Conservation (phyloP, 2,888 invertebrate species). For the Augiades crinisus region DNA sequence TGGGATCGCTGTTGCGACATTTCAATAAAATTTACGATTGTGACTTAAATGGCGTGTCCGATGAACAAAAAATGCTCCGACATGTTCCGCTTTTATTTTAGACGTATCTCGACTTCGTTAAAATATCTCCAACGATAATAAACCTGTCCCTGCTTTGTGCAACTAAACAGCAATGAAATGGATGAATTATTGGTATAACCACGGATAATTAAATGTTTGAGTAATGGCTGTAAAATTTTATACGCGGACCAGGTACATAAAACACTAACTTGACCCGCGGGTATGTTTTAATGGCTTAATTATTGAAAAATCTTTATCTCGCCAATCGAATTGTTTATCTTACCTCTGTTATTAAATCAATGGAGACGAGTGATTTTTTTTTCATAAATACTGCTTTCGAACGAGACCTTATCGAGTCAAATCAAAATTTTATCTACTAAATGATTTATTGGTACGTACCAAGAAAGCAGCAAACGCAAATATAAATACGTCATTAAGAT, state of each 20-base stretch:
- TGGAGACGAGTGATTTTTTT: constrained; percentile 11
- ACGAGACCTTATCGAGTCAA: constrained; percentile 4
- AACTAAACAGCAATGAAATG: constrained; percentile 62
- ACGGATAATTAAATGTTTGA: constrained; percentile 39
- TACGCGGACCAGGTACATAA: constrained; percentile 15
- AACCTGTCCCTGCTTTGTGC: constrained; percentile 64
- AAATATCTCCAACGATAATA: constrained; percentile 74
- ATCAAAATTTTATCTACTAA: constrained; percentile 6
- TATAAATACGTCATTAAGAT: background rate
- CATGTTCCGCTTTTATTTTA: constrained; percentile 75
- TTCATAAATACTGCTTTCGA: constrained; percentile 7
- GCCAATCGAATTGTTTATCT: constrained; percentile 21
- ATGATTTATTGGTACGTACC: background rate
- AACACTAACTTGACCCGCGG: constrained; percentile 22
- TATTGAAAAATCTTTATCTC: constrained; percentile 24
- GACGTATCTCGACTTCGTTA: constrained; percentile 71
- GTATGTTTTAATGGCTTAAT: constrained; percentile 23
- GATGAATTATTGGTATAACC: constrained; percentile 48
- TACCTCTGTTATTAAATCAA: constrained; percentile 21
- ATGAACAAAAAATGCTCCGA: constrained; percentile 71
- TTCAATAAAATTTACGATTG: constrained; percentile 81
- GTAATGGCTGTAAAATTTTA: constrained; percentile 28
- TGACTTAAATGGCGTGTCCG: constrained; percentile 78
- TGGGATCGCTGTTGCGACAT: constrained; percentile 78
- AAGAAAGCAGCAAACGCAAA: background rate